These are phyloP conservation scores for Hephaestus fuliginosus DNA, from an alignment of 2,797 vertebrate species.

Conservation along the genomic window DNA sequence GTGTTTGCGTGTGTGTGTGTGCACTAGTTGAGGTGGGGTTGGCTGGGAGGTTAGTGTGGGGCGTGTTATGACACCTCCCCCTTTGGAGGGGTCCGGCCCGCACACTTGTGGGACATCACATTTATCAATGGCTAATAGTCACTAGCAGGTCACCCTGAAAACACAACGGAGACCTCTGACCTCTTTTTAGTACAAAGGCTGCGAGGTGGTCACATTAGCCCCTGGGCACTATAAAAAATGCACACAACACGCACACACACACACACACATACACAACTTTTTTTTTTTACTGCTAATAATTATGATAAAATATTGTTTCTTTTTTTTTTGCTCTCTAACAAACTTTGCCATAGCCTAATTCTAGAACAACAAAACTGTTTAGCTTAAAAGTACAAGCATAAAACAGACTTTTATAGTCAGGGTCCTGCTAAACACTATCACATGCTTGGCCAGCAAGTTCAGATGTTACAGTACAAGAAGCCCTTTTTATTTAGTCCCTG, in stretches of 20 bases:
- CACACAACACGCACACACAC: constrained; percentile 5
- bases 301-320: not conserved
- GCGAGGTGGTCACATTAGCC: constrained; percentile 79
- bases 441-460: constrained; percentile 63
- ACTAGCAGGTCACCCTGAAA: constrained; percentile 91
- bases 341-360: constrained; percentile 20
- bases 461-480: constrained; percentile 67
- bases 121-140: constrained; percentile 91
- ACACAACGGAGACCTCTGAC: constrained; percentile 89
- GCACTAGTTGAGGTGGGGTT: constrained; percentile 79
- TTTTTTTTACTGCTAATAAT: not conserved
- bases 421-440: constrained; percentile 68
- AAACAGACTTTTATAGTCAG: constrained; percentile 41
- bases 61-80: constrained; percentile 85
- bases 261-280: constrained; percentile 11
- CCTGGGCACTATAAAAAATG: constrained; percentile 44
- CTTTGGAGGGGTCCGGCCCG: constrained; percentile 85
- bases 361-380: constrained; percentile 40
- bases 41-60: constrained; percentile 78
- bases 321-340: constrained; percentile 10
- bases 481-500: constrained; percentile 54
- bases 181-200: constrained; percentile 82
- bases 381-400: constrained; percentile 20
- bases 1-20: constrained; percentile 65
- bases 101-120: constrained; percentile 90